Evolutionary conservation across 1,140 invertebrate genomes (phyloP).

Genomic region (Ips nitidus): DNA sequence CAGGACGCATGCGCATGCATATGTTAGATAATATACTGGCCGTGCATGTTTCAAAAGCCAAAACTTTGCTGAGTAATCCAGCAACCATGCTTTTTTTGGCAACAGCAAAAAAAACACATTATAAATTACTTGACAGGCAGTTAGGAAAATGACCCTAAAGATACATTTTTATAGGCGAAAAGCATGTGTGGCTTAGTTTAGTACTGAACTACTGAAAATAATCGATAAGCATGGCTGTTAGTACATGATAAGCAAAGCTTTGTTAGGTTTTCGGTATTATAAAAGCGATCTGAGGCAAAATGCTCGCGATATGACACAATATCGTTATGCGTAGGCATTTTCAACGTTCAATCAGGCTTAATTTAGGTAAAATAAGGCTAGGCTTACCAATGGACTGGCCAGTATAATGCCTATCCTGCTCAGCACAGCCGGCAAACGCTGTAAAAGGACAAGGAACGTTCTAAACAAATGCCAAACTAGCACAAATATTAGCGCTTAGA

Average conservation of each 20-base stretch:
- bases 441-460: slow-evolving; percentile 63
- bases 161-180: too few relatives aligned
- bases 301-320: slow-evolving; percentile 25
- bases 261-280: slow-evolving; percentile 5
- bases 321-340: slow-evolving; percentile 6
- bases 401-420: slow-evolving; percentile 91
- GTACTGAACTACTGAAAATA: neutral
- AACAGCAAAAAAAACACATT: neutral
- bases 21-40: slow-evolving; percentile 27
- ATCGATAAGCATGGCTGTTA: slow-evolving; percentile 22
- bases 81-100: slow-evolving; percentile 11
- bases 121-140: neutral
- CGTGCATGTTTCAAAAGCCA: slow-evolving; percentile 19
- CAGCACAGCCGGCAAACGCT: slow-evolving; percentile 88
- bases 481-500: slow-evolving; percentile 14
- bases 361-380: slow-evolving; percentile 29
- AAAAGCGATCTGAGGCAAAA: slow-evolving; percentile 29
- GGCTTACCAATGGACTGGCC: slow-evolving; percentile 89
- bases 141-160: neutral
- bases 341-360: slow-evolving; percentile 6
- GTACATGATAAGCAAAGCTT: slow-evolving; percentile 26
- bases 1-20: slow-evolving; percentile 32
- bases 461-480: slow-evolving; percentile 43
- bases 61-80: slow-evolving; percentile 16
- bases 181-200: too few relatives aligned